Percentiles rank a stretch among this genome's conserved stretches.
These are phyloP conservation scores for Poeciliopsis paucimaculata DNA, from an alignment of 2,797 vertebrate species.

Conservation along the genomic window DNA sequence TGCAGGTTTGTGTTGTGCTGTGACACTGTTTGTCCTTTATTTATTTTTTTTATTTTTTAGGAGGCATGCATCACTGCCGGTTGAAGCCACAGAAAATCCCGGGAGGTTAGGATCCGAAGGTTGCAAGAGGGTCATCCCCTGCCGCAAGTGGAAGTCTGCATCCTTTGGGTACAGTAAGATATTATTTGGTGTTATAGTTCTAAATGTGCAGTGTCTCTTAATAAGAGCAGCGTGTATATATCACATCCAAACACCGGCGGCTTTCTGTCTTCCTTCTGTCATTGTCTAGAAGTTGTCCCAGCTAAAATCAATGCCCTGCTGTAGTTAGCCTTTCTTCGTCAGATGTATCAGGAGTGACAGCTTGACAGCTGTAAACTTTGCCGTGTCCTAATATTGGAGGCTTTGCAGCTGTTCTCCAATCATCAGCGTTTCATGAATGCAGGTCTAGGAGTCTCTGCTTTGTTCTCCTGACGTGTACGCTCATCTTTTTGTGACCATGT, in stretches of 20 bases:
- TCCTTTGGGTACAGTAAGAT: constrained; percentile 81
- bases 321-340: constrained; percentile 41
- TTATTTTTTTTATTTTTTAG: constrained; percentile 30
- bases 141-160: constrained; percentile 80
- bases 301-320: constrained; percentile 15
- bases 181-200: constrained; percentile 15
- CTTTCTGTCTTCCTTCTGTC: constrained; percentile 23
- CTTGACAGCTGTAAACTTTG: constrained; percentile 40
- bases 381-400: constrained; percentile 30
- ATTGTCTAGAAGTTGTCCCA: constrained; percentile 30
- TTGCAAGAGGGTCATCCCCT: constrained; percentile 70
- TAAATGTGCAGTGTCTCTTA: constrained; percentile 4
- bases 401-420: constrained; percentile 48
- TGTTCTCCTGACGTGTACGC: constrained; percentile 31
- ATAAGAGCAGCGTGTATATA: not conserved
- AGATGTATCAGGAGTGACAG: constrained; percentile 37
- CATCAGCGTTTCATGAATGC: constrained; percentile 51
- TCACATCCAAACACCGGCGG: not conserved
- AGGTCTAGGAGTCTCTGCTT: constrained; percentile 31
- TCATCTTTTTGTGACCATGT: constrained; percentile 24
- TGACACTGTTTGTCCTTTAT: constrained; percentile 40
- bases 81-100: constrained; percentile 60
- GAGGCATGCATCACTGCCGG: constrained; percentile 79
- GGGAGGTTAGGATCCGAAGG: constrained; percentile 58
- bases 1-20: constrained; percentile 18